A percentile compares a stretch with the other conserved stretches of the same genome.
Conservation (phyloP, 2,113 vertebrate genomes). For the Prionailurus bengalensis region DNA sequence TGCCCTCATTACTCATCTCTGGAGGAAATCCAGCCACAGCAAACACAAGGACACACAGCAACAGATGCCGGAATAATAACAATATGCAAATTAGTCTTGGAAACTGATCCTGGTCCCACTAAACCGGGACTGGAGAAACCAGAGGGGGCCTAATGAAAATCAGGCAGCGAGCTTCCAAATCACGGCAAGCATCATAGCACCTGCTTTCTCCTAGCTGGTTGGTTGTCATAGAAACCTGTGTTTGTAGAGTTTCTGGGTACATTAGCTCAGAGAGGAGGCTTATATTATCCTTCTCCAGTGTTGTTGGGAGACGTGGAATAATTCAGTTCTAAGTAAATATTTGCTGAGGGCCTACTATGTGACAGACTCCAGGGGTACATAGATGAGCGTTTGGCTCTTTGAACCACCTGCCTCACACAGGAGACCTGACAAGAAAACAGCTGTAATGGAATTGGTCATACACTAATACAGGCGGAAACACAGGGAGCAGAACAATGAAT, state of each 20-base stretch:
- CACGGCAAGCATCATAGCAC: conserved; percentile 23
- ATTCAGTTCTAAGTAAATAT: conserved; percentile 40
- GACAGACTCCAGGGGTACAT: not conserved
- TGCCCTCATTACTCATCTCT: conserved; percentile 15
- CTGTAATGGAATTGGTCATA: not conserved
- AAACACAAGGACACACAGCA: conserved; percentile 21
- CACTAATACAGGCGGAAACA: not conserved
- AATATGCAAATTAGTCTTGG: conserved; percentile 65
- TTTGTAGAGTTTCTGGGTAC: conserved; percentile 53
- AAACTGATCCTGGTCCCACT: conserved; percentile 48
- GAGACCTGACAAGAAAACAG: not conserved
- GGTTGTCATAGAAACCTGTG: conserved; percentile 80
- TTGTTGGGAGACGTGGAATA: not conserved
- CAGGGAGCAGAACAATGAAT: not conserved
- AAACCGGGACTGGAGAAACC: conserved; percentile 41
- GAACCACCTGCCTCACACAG: not conserved
- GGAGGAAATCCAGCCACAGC: conserved; percentile 61
- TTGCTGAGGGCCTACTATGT: conserved; percentile 40
- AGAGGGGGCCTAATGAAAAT: conserved; percentile 66
- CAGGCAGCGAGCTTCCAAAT: conserved; percentile 35
- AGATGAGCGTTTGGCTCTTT: not conserved
- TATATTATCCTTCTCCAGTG: conserved; percentile 38
- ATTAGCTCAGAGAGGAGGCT: conserved; percentile 69
- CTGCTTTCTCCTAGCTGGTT: conserved; percentile 64
- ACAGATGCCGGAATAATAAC: conserved; percentile 51